Percentiles rank a stretch among this genome's conserved stretches.
These are phyloP conservation scores for Choloepus hoffmanni DNA, from an alignment of 2,113 vertebrate species.

Conservation along the genomic window DNA sequence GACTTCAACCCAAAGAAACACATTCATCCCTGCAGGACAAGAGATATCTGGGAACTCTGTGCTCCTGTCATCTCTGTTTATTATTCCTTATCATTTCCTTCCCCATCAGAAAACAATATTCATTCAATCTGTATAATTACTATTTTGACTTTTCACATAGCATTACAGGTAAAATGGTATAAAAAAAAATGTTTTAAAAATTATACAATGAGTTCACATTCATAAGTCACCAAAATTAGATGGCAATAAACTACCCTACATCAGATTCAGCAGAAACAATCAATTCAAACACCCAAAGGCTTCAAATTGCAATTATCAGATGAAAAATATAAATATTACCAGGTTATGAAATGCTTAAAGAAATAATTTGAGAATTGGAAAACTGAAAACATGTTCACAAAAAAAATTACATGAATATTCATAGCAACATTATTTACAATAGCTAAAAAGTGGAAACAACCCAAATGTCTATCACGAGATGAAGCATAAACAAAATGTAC, in stretches of 20 bases:
- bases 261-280: neutral
- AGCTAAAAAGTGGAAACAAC: neutral
- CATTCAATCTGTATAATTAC: slow-evolving; percentile 4
- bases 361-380: neutral
- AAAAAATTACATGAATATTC: slow-evolving; percentile 7
- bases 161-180: neutral
- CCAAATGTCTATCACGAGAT: neutral
- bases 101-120: neutral
- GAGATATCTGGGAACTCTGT: neutral
- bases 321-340: neutral
- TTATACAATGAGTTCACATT: slow-evolving; percentile 16
- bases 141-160: slow-evolving; percentile 5
- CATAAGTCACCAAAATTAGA: neutral
- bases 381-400: neutral
- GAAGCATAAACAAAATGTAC: neutral
- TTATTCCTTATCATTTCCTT: neutral
- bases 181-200: neutral
- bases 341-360: neutral
- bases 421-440: neutral
- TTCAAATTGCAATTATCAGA: neutral
- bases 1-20: neutral
- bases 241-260: neutral
- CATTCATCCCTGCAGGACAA: neutral
- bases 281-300: neutral
- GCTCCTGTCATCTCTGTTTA: neutral